A percentile compares a stretch with the other conserved stretches of the same genome.
phyloP scores from a whole-genome alignment of 2,888 invertebrate species.

The Saturnia japonica region DNA sequence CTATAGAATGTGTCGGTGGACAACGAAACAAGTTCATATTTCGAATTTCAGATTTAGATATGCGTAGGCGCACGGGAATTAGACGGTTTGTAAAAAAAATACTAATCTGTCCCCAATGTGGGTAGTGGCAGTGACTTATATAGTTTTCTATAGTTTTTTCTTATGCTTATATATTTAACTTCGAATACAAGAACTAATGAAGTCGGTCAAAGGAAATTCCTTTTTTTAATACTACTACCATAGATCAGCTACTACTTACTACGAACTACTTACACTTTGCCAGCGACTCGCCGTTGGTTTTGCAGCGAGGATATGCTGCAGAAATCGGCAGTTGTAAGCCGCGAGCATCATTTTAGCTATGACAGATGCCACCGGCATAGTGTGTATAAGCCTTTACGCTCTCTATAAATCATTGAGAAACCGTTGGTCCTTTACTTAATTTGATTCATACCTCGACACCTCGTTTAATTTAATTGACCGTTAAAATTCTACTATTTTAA shows the following conservation, averaged over 20 bases:
- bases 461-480: constrained; percentile 46
- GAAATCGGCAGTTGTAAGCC: too few relatives aligned
- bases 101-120: constrained; percentile 69
- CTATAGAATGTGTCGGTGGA: constrained; percentile 44
- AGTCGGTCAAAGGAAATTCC: constrained; percentile 25
- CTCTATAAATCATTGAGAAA: constrained; percentile 61
- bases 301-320: too few relatives aligned
- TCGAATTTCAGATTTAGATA: constrained; percentile 64
- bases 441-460: constrained; percentile 52
- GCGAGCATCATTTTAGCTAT: too few relatives aligned
- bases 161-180: constrained; percentile 64
- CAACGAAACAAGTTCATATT: constrained; percentile 59
- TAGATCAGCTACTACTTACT: too few relatives aligned
- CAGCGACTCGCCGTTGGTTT: too few relatives aligned
- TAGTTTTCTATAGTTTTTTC: constrained; percentile 48
- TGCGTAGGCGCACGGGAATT: constrained; percentile 73
- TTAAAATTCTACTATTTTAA: constrained; percentile 50
- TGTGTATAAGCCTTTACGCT: too few relatives aligned
- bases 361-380: too few relatives aligned
- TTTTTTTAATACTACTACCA: too few relatives aligned
- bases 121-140: constrained; percentile 75
- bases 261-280: too few relatives aligned
- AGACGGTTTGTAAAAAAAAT: constrained; percentile 64
- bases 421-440: constrained; percentile 55
- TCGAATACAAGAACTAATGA: constrained; percentile 36